Evolutionary conservation across 2,888 invertebrate genomes (phyloP).

Genomic region (Scotopteryx bipunctaria): DNA sequence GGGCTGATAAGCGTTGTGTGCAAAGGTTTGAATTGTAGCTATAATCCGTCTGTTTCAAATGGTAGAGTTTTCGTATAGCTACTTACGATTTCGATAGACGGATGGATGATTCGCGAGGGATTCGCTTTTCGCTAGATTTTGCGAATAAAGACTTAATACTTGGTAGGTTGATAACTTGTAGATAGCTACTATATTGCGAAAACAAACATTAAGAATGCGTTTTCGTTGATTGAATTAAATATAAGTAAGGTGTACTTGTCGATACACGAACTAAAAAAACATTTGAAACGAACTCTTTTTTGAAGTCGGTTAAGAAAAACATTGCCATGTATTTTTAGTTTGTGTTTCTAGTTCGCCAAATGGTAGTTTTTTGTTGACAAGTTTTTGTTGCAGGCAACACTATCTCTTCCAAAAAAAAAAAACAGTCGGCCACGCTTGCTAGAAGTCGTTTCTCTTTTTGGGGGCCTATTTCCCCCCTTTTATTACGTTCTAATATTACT

Average conservation of each 20-base stretch:
- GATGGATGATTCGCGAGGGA: too few relatives aligned
- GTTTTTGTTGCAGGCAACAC: conserved; percentile 30
- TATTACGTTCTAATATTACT: conserved; percentile 78
- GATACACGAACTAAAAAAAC: too few relatives aligned
- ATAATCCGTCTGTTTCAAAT: conserved; percentile 33
- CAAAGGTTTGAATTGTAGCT: conserved; percentile 23
- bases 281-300: too few relatives aligned
- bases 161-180: too few relatives aligned
- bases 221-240: too few relatives aligned
- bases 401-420: conserved; percentile 69
- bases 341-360: not conserved
- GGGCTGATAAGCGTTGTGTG: conserved; percentile 44
- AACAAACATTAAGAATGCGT: too few relatives aligned
- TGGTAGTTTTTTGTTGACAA: conserved; percentile 25
- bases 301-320: not conserved
- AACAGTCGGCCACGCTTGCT: conserved; percentile 83
- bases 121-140: too few relatives aligned
- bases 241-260: too few relatives aligned
- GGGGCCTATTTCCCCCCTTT: conserved; percentile 69
- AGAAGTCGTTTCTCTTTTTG: conserved; percentile 73
- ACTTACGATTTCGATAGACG: too few relatives aligned
- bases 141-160: too few relatives aligned
- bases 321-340: conserved; percentile 25
- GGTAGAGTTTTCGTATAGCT: conserved; percentile 19
- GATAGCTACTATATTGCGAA: too few relatives aligned